Evolutionary conservation across 1,140 invertebrate genomes (phyloP).

Genomic region (Tetramorium alpestre): DNA sequence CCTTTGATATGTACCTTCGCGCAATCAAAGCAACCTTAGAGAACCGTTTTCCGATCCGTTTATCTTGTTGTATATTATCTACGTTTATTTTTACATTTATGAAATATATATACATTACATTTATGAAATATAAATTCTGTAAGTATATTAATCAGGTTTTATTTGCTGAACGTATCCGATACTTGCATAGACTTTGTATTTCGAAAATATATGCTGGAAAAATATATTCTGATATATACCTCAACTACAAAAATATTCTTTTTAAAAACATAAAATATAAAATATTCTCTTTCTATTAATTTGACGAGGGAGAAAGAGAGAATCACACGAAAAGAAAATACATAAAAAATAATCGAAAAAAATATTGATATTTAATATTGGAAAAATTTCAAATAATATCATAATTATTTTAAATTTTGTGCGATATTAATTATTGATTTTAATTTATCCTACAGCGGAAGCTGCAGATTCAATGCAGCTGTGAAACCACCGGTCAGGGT

Average conservation of each 20-base stretch:
- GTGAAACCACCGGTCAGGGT: conserved; percentile 85
- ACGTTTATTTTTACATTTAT: not conserved
- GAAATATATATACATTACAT: conserved; percentile 7
- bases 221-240: not conserved
- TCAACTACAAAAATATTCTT: not conserved
- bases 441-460: conserved; percentile 80
- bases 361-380: not conserved
- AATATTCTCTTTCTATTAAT: not conserved
- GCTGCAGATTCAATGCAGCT: conserved; percentile 85
- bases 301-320: no score
- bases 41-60: not conserved
- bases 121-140: conserved; percentile 7
- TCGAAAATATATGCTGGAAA: not conserved
- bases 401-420: not conserved
- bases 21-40: not conserved
- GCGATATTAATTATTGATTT: not conserved
- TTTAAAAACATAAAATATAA: not conserved
- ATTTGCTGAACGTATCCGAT: not conserved
- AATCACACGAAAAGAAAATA: no score
- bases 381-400: not conserved
- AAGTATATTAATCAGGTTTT: not conserved
- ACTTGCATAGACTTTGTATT: not conserved
- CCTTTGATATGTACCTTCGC: conserved; percentile 15
- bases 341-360: not conserved
- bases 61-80: not conserved